Evolutionary conservation across 2,113 vertebrate species (phyloP), one percentile per base, ranked within the genome.

Genomic region (Trematocara marginatum): DNA sequence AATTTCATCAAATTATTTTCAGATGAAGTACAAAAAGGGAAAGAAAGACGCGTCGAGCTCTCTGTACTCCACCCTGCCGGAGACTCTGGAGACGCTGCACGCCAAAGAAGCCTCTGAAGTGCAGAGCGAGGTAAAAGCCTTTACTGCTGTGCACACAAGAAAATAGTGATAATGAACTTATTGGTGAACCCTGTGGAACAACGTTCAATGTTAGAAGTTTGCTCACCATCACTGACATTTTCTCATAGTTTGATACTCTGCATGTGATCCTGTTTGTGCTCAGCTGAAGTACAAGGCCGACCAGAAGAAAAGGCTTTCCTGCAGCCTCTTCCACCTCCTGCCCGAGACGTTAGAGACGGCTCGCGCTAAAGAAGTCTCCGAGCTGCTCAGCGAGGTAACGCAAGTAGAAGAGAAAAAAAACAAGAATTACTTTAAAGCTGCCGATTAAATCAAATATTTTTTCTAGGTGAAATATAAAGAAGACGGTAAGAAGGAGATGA

Each of bases 271-370:
- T 66, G 80, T 79, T 10, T 69, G 52, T 54, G 10, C 56, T 3
- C 78, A 99, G 98, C 94, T 96, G 38, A 98, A 97, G 78, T 99
- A 99, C 90, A 98, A 96, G 92, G 96, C 94, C 57, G 92, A 84
- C 66, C 89, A 93, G 81, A 97, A 97, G 94, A 94, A 96, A 16
- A 94, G 93, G 31, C 95, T 97, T 29, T 94, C 96, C 69, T 96
- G 95, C 54, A 95, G 95, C 78, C 93, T 98, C 16, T 99, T 97
- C 92, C 97, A 97, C 78, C 95, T 91, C 90, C 97, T 99, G 95
- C 97, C 98, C 1, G 97, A 96, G 56, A 98, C 98, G 18, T 92
- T 97, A 10, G 97, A 98, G 82, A 98, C 96, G 3, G 96, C 95
- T 6, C 97, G 97, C 81, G 97, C 98, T 0, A 97, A 95, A 92